Base-by-base conservation (phyloP, 2,888 invertebrate genomes). In the Choristoneura rosaceana region DNA sequence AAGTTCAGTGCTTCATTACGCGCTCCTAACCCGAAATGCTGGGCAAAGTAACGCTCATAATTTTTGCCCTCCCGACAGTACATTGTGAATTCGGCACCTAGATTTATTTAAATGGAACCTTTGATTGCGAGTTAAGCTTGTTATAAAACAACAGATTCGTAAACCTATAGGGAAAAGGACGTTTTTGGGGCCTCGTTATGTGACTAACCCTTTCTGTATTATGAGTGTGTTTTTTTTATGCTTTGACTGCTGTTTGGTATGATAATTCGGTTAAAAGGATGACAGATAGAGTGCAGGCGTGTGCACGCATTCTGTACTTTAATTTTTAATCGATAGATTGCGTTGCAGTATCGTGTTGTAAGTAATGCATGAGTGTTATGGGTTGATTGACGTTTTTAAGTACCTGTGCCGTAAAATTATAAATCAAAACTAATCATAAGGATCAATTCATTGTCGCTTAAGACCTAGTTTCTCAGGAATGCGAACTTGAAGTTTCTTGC, bases 71-170 rank as follows among this genome's bases (percentile, higher is more conserved):
- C 75, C 69, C 75, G 59, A 69, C 85, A 83, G 80, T 82, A 85
- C 85, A 88, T 90, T 90, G 87, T 87, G 85, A 84, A 87, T 91
- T 87, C 87, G 15, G 84, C 86, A 87, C 88, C 88, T 87, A 88
- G 88, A 91, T 91, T 90, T 92, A 92, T 91, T 92, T 89, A 91
- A 92, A 92, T 92, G 86, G 85, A 79, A 87, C 90, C 90, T 91
- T 90, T 92, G 91, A 92, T 92, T 92, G 91, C 90, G 82, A 81
- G 83, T 83, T 85, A 88, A 90, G 88, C 90, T 88, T 82, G 86
- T 90, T 89, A 89, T 78, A 10, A 52, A 61, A 66, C 25, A 65
- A 34, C 58, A 43, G 12, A 43, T 17, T 10, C 17, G 7, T 61
- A 61, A n/a, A 34, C 55, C n/a, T 61, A 62, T 55, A 50, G 73